Evolutionary conservation across 35 echinoderm and acorn worm species (phyloP), one percentile per base, ranked within the genome.

Genomic region (Hemicentrotus pulcherrimus): DNA sequence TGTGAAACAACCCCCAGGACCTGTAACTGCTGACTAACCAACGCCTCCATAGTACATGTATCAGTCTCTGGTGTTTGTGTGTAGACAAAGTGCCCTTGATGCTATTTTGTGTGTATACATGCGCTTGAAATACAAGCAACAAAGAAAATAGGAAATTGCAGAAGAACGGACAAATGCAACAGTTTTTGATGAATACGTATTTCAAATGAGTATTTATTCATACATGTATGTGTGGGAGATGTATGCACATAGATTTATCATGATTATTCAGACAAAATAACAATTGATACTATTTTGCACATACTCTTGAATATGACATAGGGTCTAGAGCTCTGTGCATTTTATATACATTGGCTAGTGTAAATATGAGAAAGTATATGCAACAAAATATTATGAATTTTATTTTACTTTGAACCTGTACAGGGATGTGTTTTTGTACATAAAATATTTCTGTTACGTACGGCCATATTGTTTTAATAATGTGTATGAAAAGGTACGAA

Each of bases 301-400:
- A 78, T 78, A 78, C 65, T 71, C 19, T 28, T 28, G 65, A 78
- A 7, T 78, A 7, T 4, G 65, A 78, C 65, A 28, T 22, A n/a
- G n/a, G n/a, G n/a, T n/a, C n/a, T n/a, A n/a, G 65, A 78, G 65
- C 65, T 7, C 4, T 78, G 65, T 78, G 65, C 65, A 78, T 78
- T 70, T 78, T 78, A 78, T 78, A 78, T 28, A 78, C 28, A 22
- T 78, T 22, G 24, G 0, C 24, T 78, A 78, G 65, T 78, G 65
- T 78, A 78, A 78, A 78, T 78, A 59, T 10, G 12, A 78, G 22
- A 78, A 78, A 78, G 18, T 78, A 78, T 78, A 78, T 78, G 65
- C 65, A 78, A 78, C 65, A 78, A 78, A 78, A 78, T 78, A 41
- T 41, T 41, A 78, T 78, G 65, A 78, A 78, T 78, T 78, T 78